Base-by-base conservation (phyloP, 2,113 vertebrate genomes). In the Hassar affinis region DNA sequence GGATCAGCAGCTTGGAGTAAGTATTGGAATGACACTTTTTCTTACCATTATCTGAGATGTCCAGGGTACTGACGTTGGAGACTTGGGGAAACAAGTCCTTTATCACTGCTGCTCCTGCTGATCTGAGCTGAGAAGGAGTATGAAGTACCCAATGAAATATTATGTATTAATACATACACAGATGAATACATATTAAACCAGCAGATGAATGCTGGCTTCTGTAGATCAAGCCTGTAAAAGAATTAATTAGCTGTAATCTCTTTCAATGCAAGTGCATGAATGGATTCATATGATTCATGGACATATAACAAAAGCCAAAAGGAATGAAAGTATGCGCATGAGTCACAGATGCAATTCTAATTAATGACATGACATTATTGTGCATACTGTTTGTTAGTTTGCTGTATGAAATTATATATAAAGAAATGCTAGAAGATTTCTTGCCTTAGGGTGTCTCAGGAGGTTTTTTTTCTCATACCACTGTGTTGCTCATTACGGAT, bases 1-100 rank as follows among this genome's bases (percentile, higher is more conserved):
- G 42, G 15, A 6, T 66, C 62, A 6, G 14, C 6, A 2, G 0
- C 9, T 61, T 54, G 30, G 1, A 0, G 7, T 30, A 52, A 33
- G 30, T 38, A 6, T 3, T 25, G 30, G 18, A 15, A 52, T 2
- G 17, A 5, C 18, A 15, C 30, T 38, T 56, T 56, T 56, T 90
- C 94, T 95, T 88, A 97, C 96, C 96, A 6, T 97, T 97, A 89
- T 97, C 96, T 0, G 96, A 96, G 81, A 97, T 92, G 89, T 97
- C 96, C 47, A 97, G 92, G 80, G 95, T 96, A 84, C 93, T 95
- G 82, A 97, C 91, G 51, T 95, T 95, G 11, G 93, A 94, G 79
- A 96, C 94, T 15, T 95, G 91, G 52, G 94, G 94, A 86, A 97
- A 93, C 78, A 96, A 94, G 84, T 97, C 96, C 90, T 96, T 95